Percentiles rank a stretch among this genome's conserved stretches.
These are phyloP conservation scores for Osmerus eperlanus DNA, from an alignment of 2,113 vertebrate genomes.

Conservation along the genomic window DNA sequence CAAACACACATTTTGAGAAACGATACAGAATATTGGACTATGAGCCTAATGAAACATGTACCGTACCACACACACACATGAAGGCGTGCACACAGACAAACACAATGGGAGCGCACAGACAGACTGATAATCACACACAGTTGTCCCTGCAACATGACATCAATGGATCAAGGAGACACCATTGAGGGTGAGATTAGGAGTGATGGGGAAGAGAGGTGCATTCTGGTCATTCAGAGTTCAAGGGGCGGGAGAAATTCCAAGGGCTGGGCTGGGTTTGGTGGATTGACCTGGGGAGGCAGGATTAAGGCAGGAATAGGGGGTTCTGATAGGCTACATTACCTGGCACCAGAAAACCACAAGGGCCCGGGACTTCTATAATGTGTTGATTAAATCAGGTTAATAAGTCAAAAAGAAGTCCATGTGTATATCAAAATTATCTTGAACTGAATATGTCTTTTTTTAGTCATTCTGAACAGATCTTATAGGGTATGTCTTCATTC, in stretches of 20 bases:
- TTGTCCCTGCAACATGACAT: not conserved
- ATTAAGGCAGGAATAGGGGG: slow-evolving; percentile 56
- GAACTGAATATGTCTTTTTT: too few relatives aligned
- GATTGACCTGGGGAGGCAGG: slow-evolving; percentile 33
- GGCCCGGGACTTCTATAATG: slow-evolving; percentile 84
- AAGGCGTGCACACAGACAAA: not conserved
- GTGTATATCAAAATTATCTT: too few relatives aligned
- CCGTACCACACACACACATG: slow-evolving; percentile 8
- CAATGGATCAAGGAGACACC: not conserved
- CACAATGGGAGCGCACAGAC: not conserved
- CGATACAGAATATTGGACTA: too few relatives aligned
- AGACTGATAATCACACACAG: not conserved
- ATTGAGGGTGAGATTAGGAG: slow-evolving; percentile 36
- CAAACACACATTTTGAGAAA: not conserved
- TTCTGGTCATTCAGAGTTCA: slow-evolving; percentile 30
- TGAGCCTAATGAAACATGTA: too few relatives aligned
- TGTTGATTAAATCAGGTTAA: slow-evolving; percentile 71
- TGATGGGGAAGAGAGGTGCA: slow-evolving; percentile 30
- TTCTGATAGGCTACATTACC: slow-evolving; percentile 80
- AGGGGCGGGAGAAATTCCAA: slow-evolving; percentile 19
- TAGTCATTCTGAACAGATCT: too few relatives aligned
- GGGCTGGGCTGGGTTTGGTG: slow-evolving; percentile 40
- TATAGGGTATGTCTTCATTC: too few relatives aligned
- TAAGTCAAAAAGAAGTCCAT: too few relatives aligned
- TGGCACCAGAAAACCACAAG: slow-evolving; percentile 90